Conservation (phyloP, 2,888 invertebrate species). For the Pyrgus malvae region DNA sequence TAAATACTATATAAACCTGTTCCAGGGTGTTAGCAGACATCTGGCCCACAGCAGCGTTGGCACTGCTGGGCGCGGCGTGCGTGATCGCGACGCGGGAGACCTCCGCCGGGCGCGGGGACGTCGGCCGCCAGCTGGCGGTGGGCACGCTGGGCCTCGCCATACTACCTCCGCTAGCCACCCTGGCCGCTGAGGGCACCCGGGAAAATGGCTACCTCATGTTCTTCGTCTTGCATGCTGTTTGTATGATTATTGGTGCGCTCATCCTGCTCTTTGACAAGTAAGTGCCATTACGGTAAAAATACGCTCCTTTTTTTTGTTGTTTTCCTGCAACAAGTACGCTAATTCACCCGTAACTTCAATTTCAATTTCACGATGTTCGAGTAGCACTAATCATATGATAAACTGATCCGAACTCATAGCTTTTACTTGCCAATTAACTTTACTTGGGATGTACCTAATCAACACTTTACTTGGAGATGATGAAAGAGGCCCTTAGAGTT, state of each 20-base stretch:
- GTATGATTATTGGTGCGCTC: constrained; percentile 80
- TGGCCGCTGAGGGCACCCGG: constrained; percentile 62
- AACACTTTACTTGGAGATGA: too few species aligned
- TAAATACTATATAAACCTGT: too few species aligned
- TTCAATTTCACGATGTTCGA: too few species aligned
- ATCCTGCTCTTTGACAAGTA: constrained; percentile 82
- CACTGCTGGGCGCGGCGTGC: constrained; percentile 87
- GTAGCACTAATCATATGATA: too few species aligned
- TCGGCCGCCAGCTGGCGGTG: constrained; percentile 89
- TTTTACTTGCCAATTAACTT: too few species aligned
- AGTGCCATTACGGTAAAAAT: constrained; percentile 43
- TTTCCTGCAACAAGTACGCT: too few species aligned
- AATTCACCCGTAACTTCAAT: too few species aligned
- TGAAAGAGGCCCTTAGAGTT: too few species aligned
- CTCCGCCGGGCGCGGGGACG: constrained; percentile 89
- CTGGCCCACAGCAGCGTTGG: constrained; percentile 87
- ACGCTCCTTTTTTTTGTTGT: neutral
- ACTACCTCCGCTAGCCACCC: constrained; percentile 83
- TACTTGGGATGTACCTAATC: too few species aligned
- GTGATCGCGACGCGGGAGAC: constrained; percentile 92
- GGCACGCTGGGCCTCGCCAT: constrained; percentile 88
- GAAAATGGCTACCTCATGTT: constrained; percentile 78
- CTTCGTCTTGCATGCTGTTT: constrained; percentile 81
- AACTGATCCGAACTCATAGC: too few species aligned
- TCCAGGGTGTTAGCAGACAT: constrained; percentile 87